These are phyloP conservation scores for Pararge aegeria DNA, from an alignment of 1,140 invertebrate species.

Conservation along the genomic window DNA sequence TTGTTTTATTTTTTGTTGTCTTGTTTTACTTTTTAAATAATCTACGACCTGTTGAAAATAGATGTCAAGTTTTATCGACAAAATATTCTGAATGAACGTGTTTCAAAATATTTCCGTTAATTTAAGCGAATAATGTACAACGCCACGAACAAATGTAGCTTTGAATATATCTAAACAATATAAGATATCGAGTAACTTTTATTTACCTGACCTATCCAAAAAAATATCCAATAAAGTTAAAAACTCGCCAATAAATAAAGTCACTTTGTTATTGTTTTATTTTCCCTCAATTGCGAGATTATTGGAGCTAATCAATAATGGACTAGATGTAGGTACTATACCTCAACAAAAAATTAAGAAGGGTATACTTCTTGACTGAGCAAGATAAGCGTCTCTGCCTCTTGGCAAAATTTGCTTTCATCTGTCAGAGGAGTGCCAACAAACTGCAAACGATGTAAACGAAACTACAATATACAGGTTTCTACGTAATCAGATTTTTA, in stretches of 20 bases:
- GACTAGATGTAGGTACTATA: too few relatives aligned
- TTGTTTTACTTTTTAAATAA: constrained; percentile 28
- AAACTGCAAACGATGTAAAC: too few relatives aligned
- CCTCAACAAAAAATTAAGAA: too few relatives aligned
- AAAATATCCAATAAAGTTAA: neutral
- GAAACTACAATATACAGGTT: too few relatives aligned
- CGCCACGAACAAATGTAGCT: constrained; percentile 36
- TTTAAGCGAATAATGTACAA: constrained; percentile 31
- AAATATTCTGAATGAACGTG: neutral
- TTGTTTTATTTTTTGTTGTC: constrained; percentile 47
- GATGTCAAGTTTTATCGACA: constrained; percentile 14
- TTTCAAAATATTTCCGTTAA: constrained; percentile 22
- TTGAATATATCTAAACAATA: constrained; percentile 36
- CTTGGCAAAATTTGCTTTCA: too few relatives aligned
- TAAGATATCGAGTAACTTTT: constrained; percentile 18
- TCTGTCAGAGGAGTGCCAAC: too few relatives aligned
- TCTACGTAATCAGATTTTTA: too few relatives aligned
- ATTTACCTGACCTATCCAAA: constrained; percentile 11
- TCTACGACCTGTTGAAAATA: constrained; percentile 28
- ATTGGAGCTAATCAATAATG: too few relatives aligned
- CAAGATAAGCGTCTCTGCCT: too few relatives aligned
- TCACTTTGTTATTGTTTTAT: neutral
- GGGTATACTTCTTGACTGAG: too few relatives aligned
- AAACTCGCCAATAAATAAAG: neutral
- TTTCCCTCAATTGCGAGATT: neutral